Base-by-base conservation (phyloP, 1,140 invertebrate species). In the Megathymus violae region DNA sequence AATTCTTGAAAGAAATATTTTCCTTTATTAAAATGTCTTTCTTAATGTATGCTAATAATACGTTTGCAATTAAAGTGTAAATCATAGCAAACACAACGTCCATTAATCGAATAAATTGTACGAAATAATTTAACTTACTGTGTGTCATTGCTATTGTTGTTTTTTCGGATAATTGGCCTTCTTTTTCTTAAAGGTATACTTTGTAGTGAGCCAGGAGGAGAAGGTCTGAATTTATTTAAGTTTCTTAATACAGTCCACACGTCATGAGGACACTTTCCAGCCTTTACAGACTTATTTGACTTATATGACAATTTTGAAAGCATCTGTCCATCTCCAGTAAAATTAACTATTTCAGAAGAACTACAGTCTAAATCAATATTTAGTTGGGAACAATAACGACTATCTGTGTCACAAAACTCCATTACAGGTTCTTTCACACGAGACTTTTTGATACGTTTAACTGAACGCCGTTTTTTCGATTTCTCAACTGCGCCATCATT, bases 181-280 rank as follows among this genome's bases (percentile, higher is more conserved):
- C 46, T 70, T 80, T 47, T 74, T 80, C 52, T 79, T 4, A 68
- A 10, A 7, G 62, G 63, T 50, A 62, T 43, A 62, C 76, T 86
- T 5, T 79, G 78, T 14, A 79, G 71, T 31, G 88, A 90, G 13
- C 74, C 48, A 0, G 78, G 80, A 25, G 83, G 79, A 15, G 83
- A 80, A 14, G 80, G 67, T 38, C 56, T 69, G 52, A 88, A 82
- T 51, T 69, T 75, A 17, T 90, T 84, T 17, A 88, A 74, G 61
- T 82, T 85, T 58, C 77, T 79, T 14, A 90, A 66, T 4, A 90
- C 65, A 7, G 76, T 34, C 88, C 88, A 90, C n/a, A 90, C 78
- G 54, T 86, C 80, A 59, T 84, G 62, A 31, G 66, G 22, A 36
- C 59, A 40, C 43, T 76, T 62, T 31, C 62, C 36, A 36, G 59